phyloP scores from a whole-genome alignment of 2,888 invertebrate genomes.

The Aethes cnicana region DNA sequence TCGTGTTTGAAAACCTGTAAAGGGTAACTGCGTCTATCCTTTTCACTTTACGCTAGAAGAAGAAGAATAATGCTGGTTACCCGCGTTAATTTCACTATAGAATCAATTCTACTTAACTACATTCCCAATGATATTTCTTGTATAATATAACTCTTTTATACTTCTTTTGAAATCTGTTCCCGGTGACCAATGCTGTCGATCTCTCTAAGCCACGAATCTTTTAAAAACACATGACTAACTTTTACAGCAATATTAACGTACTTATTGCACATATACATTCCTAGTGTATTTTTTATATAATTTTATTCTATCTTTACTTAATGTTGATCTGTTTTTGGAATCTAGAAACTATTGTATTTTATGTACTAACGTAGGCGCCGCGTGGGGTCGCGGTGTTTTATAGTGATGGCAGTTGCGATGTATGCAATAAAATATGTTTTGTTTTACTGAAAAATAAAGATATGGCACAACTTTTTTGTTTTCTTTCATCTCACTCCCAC shows the following conservation, averaged over 20 bases:
- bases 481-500: constrained; percentile 33
- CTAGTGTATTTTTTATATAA: constrained; percentile 53
- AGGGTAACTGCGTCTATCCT: not conserved
- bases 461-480: constrained; percentile 61
- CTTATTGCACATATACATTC: constrained; percentile 54
- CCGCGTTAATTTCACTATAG: no score
- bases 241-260: constrained; percentile 38
- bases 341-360: constrained; percentile 39
- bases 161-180: constrained; percentile 10
- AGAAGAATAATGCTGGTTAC: no score
- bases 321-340: constrained; percentile 52
- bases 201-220: constrained; percentile 20
- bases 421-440: constrained; percentile 62
- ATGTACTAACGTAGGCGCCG: constrained; percentile 38
- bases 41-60: no score
- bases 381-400: constrained; percentile 33
- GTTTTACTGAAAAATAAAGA: constrained; percentile 67
- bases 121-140: constrained; percentile 15
- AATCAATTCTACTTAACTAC: constrained; percentile 9
- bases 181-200: constrained; percentile 10
- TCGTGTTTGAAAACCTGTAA: constrained; percentile 5
- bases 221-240: constrained; percentile 36
- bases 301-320: constrained; percentile 38
- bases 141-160: constrained; percentile 10
- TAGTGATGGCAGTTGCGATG: constrained; percentile 51